A percentile compares a stretch with the other conserved stretches of the same genome.
Evolutionary conservation across 1,140 invertebrate genomes (phyloP).

Genomic region (Drosophila eugracilis): DNA sequence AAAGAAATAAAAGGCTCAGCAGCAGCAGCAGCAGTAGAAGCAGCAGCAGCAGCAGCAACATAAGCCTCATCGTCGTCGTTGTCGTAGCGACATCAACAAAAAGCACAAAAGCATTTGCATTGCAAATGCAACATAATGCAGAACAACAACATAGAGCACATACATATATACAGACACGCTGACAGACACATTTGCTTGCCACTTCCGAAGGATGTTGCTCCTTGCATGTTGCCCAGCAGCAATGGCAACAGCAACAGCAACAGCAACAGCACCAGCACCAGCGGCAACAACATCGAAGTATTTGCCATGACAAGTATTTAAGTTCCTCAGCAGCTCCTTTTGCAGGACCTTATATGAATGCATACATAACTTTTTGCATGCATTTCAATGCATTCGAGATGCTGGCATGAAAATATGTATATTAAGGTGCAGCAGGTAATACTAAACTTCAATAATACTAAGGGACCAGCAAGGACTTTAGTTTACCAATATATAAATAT

Average conservation of each 20-base stretch:
- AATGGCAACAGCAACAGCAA: constrained; percentile 26
- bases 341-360: constrained; percentile 27
- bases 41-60: constrained; percentile 45
- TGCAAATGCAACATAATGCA: constrained; percentile 82
- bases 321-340: constrained; percentile 47
- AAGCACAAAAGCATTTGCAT: constrained; percentile 79
- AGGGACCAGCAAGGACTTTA: not conserved
- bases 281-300: constrained; percentile 44
- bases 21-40: constrained; percentile 49
- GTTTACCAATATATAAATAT: constrained; percentile 19
- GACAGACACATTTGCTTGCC: constrained; percentile 67
- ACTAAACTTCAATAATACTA: constrained; percentile 31
- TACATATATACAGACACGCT: constrained; percentile 20
- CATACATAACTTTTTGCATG: constrained; percentile 52
- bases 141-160: constrained; percentile 48
- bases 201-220: constrained; percentile 69
- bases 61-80: constrained; percentile 65
- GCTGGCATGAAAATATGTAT: constrained; percentile 22
- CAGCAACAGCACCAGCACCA: constrained; percentile 27
- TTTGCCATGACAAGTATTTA: constrained; percentile 76
- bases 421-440: constrained; percentile 17
- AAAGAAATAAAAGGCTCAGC: constrained; percentile 76
- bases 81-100: constrained; percentile 67
- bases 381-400: constrained; percentile 60
- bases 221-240: constrained; percentile 48